phyloP scores from a whole-genome alignment of 2,888 invertebrate genomes.

The Caenorhabditis sp. region DNA sequence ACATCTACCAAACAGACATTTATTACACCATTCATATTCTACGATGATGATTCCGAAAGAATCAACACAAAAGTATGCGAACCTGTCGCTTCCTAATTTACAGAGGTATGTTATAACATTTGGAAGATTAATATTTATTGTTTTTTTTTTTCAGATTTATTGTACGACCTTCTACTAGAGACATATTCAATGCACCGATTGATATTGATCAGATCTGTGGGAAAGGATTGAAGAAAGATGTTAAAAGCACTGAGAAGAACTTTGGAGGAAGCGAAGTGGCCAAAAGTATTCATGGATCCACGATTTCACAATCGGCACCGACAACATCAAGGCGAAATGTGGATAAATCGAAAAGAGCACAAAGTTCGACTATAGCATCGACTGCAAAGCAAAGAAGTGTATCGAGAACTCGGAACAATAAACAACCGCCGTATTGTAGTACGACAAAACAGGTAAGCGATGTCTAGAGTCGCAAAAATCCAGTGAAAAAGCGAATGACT shows the following conservation, averaged over 20 bases:
- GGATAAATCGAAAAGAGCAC: neutral
- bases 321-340: neutral
- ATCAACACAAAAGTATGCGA: neutral
- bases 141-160: conserved; percentile 16
- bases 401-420: neutral
- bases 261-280: conserved; percentile 30
- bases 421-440: conserved; percentile 31
- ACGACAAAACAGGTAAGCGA: conserved; percentile 3
- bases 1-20: neutral
- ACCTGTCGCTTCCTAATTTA: conserved; percentile 7
- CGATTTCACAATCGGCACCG: neutral
- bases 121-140: neutral
- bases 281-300: conserved; percentile 17
- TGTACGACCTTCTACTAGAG: conserved; percentile 15
- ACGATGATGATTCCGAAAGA: neutral
- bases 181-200: conserved; percentile 22
- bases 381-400: conserved; percentile 12
- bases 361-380: conserved; percentile 19
- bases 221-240: conserved; percentile 24
- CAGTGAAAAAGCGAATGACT: too few species aligned
- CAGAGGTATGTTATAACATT: neutral
- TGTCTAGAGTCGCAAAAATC: neutral
- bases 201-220: conserved; percentile 34
- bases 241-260: conserved; percentile 16
- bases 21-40: conserved; percentile 2